These are phyloP conservation scores for Natator depressus DNA, from an alignment of 2,113 vertebrate species.

Conservation along the genomic window DNA sequence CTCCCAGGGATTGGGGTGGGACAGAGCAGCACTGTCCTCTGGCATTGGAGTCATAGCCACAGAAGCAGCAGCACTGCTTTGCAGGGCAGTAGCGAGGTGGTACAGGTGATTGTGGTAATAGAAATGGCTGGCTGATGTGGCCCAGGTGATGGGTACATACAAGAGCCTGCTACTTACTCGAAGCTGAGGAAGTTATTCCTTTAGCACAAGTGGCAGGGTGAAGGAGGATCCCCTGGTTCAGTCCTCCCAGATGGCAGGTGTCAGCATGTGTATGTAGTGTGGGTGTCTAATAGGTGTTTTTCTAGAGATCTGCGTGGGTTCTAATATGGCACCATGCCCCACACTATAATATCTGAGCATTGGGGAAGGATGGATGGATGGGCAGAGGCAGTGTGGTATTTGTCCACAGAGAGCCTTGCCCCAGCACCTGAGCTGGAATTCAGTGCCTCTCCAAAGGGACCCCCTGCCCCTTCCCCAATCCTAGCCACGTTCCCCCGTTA, in stretches of 20 bases:
- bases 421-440: neutral
- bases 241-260: neutral
- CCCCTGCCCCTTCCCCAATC: neutral
- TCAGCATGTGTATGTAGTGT: neutral
- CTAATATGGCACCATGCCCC: neutral
- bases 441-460: neutral
- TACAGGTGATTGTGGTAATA: neutral
- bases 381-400: neutral
- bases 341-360: neutral
- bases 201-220: neutral
- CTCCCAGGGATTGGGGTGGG: neutral
- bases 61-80: neutral
- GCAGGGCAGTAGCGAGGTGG: neutral
- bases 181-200: neutral
- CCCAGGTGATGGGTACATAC: neutral
- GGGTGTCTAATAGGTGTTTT: neutral
- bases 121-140: rapidly evolving
- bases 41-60: neutral
- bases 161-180: neutral
- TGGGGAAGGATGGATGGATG: no score
- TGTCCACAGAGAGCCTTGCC: neutral
- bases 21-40: neutral
- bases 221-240: neutral
- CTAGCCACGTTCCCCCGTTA: neutral
- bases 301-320: neutral